These are phyloP conservation scores for Phorcus lineatus DNA, from an alignment of 2,888 invertebrate species.

Conservation along the genomic window DNA sequence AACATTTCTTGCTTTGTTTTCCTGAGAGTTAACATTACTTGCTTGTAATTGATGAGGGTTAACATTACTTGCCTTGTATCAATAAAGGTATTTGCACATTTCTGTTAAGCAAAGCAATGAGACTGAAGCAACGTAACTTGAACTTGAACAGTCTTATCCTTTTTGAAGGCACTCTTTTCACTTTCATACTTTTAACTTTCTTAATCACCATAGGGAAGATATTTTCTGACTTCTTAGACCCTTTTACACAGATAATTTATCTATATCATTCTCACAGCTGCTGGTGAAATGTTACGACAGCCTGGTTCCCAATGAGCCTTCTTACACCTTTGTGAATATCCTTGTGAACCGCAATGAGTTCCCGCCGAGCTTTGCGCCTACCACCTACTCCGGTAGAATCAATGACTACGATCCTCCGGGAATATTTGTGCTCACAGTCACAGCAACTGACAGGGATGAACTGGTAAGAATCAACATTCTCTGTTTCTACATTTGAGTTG, in stretches of 20 bases:
- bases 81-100: no score
- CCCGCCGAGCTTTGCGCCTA: conserved; percentile 54
- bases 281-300: conserved; percentile 64
- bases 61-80: no score
- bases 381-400: conserved; percentile 48
- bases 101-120: no score
- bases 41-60: no score
- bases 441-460: conserved; percentile 62
- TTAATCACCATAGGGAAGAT: background rate
- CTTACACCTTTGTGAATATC: conserved; percentile 57
- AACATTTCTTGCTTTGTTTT: no score
- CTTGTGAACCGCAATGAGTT: conserved; percentile 62
- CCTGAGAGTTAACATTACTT: no score
- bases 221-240: background rate
- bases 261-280: conserved; percentile 48
- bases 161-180: no score
- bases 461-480: conserved; percentile 50
- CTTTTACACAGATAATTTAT: no score
- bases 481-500: background rate
- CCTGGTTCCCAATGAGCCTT: conserved; percentile 50
- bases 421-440: conserved; percentile 54
- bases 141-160: no score
- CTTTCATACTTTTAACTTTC: no score
- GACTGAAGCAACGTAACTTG: no score
- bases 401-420: conserved; percentile 67